These are phyloP conservation scores for Nicator chloris DNA, from an alignment of 2,113 vertebrate species.

Conservation along the genomic window DNA sequence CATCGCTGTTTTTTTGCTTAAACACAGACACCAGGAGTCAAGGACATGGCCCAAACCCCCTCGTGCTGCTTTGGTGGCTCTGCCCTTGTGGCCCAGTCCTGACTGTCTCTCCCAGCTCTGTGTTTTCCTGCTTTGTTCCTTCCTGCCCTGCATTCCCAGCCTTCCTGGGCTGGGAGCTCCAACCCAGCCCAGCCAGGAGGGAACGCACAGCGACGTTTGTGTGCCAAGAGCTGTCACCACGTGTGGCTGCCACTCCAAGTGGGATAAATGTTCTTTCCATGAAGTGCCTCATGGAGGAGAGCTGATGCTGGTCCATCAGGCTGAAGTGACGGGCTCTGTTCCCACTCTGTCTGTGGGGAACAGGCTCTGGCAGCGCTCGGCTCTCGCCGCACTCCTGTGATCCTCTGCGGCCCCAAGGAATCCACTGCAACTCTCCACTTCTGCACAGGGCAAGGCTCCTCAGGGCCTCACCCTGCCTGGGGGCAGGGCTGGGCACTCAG, in stretches of 20 bases:
- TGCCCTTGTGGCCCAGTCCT: neutral
- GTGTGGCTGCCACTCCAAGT: neutral
- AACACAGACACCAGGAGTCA: neutral
- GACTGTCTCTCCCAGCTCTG: neutral
- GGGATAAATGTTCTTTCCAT: neutral
- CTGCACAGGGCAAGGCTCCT: neutral
- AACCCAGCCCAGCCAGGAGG: neutral
- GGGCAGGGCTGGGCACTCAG: neutral
- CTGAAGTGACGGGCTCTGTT: slow-evolving; percentile 17
- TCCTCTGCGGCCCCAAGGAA: neutral
- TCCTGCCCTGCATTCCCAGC: neutral
- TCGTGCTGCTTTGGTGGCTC: neutral
- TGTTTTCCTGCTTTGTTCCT: neutral
- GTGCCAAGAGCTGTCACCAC: neutral
- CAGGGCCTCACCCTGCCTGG: fast-evolving
- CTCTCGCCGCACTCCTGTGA: neutral
- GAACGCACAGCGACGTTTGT: neutral
- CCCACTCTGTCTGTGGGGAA: neutral
- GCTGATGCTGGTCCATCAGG: slow-evolving; percentile 33
- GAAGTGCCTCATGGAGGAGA: slow-evolving; percentile 6
- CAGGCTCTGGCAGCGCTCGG: neutral
- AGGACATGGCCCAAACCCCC: neutral
- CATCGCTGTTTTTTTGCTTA: neutral
- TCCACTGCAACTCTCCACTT: neutral
- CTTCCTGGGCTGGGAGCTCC: neutral